These are phyloP conservation scores for Heliconius hewitsoni DNA, from an alignment of 1,140 invertebrate species.

Conservation along the genomic window DNA sequence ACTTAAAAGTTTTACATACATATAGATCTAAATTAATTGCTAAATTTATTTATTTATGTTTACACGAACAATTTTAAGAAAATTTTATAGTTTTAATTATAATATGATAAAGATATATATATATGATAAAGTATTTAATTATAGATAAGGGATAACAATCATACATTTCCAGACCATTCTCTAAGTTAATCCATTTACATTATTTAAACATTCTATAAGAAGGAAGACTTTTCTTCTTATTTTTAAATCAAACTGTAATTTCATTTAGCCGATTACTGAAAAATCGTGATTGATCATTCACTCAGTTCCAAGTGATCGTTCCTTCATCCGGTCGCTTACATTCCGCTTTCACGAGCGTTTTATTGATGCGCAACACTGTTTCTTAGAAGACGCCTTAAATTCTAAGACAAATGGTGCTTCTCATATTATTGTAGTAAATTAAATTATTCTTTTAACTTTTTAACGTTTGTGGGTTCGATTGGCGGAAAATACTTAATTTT, in stretches of 20 bases:
- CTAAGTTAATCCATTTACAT: not conserved
- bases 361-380: constrained; percentile 33
- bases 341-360: constrained; percentile 40
- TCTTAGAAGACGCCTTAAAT: constrained; percentile 21
- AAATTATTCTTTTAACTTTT: too few relatives aligned
- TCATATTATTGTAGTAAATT: not conserved
- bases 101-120: too few relatives aligned
- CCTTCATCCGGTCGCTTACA: constrained; percentile 39
- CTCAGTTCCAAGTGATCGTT: constrained; percentile 45
- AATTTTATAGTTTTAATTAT: too few relatives aligned
- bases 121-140: too few relatives aligned
- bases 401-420: not conserved
- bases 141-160: not conserved
- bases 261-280: constrained; percentile 38
- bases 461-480: too few relatives aligned
- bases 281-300: constrained; percentile 49
- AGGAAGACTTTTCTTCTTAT: constrained; percentile 10
- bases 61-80: too few relatives aligned
- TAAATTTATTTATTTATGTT: too few relatives aligned
- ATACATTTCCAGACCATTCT: too few relatives aligned
- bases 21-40: too few relatives aligned
- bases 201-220: not conserved
- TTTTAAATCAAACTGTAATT: constrained; percentile 46
- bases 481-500: too few relatives aligned
- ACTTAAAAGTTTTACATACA: too few relatives aligned